Percentiles rank a stretch among this genome's conserved stretches.
Evolutionary conservation across 1,140 invertebrate species (phyloP).

Genomic region (Drosophila mauritiana): DNA sequence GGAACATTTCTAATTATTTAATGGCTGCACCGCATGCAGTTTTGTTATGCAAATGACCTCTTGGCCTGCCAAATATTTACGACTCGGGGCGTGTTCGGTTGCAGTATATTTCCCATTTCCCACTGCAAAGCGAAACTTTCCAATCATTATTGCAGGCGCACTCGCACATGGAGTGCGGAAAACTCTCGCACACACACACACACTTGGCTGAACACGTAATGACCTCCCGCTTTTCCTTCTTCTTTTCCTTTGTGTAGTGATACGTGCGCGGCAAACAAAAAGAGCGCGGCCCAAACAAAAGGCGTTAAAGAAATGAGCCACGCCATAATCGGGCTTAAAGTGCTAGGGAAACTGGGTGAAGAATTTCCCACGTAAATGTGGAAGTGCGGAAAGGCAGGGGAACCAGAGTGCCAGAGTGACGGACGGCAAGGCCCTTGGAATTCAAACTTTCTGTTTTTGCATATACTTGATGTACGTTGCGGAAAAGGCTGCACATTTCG

Average conservation of each 20-base stretch:
- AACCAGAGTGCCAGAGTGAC: slow-evolving; percentile 1
- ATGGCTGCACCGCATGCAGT: slow-evolving; percentile 77
- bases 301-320: slow-evolving; percentile 40
- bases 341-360: slow-evolving; percentile 39
- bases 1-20: slow-evolving; percentile 81
- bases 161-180: slow-evolving; percentile 27
- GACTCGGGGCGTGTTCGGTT: slow-evolving; percentile 49
- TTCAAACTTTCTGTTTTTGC: neutral
- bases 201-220: slow-evolving; percentile 77
- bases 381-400: neutral
- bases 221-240: slow-evolving; percentile 31
- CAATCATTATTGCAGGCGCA: slow-evolving; percentile 74
- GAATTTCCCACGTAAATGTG: slow-evolving; percentile 9
- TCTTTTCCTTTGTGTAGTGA: slow-evolving; percentile 75
- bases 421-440: no score
- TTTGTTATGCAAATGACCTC: slow-evolving; percentile 79
- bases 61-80: slow-evolving; percentile 74
- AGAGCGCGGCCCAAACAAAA: slow-evolving; percentile 59
- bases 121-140: slow-evolving; percentile 76
- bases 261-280: slow-evolving; percentile 72
- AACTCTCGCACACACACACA: slow-evolving; percentile 21
- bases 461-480: no score
- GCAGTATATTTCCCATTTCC: slow-evolving; percentile 67
- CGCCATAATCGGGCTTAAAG: slow-evolving; percentile 62
- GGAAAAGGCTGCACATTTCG: neutral